Base-by-base conservation (phyloP, 2,797 vertebrate genomes). In the Sebastes taczanowskii region DNA sequence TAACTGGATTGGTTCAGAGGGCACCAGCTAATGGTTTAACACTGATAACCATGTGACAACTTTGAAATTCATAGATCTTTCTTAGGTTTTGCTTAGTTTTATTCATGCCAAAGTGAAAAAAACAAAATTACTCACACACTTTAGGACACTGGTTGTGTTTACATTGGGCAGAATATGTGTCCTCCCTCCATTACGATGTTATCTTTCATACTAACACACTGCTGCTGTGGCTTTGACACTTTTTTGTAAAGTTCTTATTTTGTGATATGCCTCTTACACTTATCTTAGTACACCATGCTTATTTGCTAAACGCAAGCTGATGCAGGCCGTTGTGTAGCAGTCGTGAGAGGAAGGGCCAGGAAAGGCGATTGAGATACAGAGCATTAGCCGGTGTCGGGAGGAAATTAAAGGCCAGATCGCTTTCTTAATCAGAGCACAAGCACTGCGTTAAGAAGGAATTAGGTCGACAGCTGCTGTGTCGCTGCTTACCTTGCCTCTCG, bases 381-480 rank as follows among this genome's bases (percentile, higher is more conserved):
- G 95, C 96, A 97, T 97, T 97, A 98, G 95, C 96, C 93, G 94
- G 96, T 97, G 97, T 97, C 97, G 97, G 95, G 95, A 97, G 96
- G 96, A 98, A 98, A 97, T 97, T 97, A 97, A 97, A 97, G 96
- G 96, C 96, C 97, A 96, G 97, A 97, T 97, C 97, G 96, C 97
- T 97, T 97, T 97, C 97, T 97, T 98, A 98, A 98, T 98, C 97
- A 97, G 97, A 97, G 97, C 97, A 98, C 97, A 97, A 98, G 97
- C 97, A 94, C 96, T 95, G 96, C 95, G 96, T 97, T 97, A 96
- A 95, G 96, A 91, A 94, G 97, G 97, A 98, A 98, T 98, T 97
- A 98, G 96, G 96, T 96, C 96, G 96, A 98, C 97, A 98, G 97
- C 97, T 98, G 97, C 97, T 97, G 93, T 94, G 95, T 94, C 88